Percentiles rank a stretch among this genome's conserved stretches.
phyloP scores from a whole-genome alignment of 2,113 vertebrate species.

The Aspiorhynchus laticeps region DNA sequence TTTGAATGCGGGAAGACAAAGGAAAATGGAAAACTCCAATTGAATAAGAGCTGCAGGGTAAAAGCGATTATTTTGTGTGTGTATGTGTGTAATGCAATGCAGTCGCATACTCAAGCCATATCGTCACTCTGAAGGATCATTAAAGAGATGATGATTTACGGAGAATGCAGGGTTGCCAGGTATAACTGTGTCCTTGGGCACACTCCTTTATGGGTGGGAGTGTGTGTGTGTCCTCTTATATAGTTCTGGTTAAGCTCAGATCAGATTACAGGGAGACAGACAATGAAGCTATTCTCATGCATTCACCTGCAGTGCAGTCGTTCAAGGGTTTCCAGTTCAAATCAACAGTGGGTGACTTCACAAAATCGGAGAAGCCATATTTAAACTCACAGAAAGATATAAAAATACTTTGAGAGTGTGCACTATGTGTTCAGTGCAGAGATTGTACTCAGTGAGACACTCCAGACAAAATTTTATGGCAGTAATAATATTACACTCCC shows the following conservation, averaged over 20 bases:
- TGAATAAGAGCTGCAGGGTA: neutral
- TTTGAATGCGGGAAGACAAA: neutral
- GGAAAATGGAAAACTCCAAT: conserved; percentile 25
- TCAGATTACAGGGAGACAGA: conserved; percentile 29
- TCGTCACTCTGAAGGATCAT: conserved; percentile 35
- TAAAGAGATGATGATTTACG: conserved; percentile 40
- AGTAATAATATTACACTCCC: conserved; percentile 10
- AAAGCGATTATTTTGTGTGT: neutral
- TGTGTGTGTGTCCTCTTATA: conserved; percentile 26
- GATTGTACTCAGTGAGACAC: neutral
- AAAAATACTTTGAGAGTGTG: neutral
- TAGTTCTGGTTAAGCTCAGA: conserved; percentile 8
- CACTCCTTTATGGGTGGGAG: conserved; percentile 23
- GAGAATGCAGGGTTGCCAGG: conserved; percentile 14
- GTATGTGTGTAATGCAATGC: neutral
- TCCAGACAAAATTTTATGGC: conserved; percentile 33
- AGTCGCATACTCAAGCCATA: neutral
- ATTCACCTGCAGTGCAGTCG: conserved; percentile 34
- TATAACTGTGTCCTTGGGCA: conserved; percentile 30
- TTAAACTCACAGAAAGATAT: neutral
- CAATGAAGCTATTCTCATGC: conserved; percentile 5
- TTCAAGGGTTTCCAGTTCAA: conserved; percentile 26
- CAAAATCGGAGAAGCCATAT: neutral
- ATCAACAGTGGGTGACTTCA: conserved; percentile 24
- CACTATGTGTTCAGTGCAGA: neutral